Evolutionary conservation across 2,113 vertebrate genomes (phyloP), one percentile per base, ranked within the genome.

Genomic region (Sisor rabdophorus): DNA sequence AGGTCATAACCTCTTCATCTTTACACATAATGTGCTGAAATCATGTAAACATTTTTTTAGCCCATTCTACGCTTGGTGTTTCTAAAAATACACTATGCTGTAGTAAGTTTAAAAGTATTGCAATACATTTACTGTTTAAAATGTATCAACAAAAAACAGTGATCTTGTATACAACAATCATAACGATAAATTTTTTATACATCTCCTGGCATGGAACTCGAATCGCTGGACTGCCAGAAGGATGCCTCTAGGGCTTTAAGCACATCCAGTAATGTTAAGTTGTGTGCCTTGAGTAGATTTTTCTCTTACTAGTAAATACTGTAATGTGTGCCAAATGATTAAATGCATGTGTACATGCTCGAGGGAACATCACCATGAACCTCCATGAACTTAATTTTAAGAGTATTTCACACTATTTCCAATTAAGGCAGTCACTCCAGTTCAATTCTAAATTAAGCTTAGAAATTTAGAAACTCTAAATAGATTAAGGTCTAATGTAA

Each of bases 161-260:
- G 50, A 70, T 70, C 32, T 70, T 70, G 28, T 13, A 53, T 26
- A 53, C 52, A 26, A 32, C 68, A 54, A 54, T 70, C 68, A 71
- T 36, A 10, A 19, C 32, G 28, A 71, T 71, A n/a, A 71, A 54
- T 54, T 55, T 55, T 55, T 71, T 28, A 71, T 71, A 12, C 52
- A 36, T 54, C 52, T 28, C 26, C 28, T 55, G 28, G 28, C 69
- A 71, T 6, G 36, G 30, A 36, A 55, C 30, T 71, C 69, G n/a
- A 71, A 36, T 22, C 20, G 11, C 28, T 55, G 11, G 28, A 71
- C 28, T 55, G 52, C 50, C 52, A 71, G 28, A 71, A 7, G 17
- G 68, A 26, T n/a, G 48, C 50, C 50, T 28, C 65, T 28, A 26
- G 26, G 26, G 20, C 48, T 2, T 36, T 71, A 71, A n/a, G 50